Evolutionary conservation across 2,888 invertebrate genomes (phyloP).

Genomic region (Psylliodes chrysocephalus): DNA sequence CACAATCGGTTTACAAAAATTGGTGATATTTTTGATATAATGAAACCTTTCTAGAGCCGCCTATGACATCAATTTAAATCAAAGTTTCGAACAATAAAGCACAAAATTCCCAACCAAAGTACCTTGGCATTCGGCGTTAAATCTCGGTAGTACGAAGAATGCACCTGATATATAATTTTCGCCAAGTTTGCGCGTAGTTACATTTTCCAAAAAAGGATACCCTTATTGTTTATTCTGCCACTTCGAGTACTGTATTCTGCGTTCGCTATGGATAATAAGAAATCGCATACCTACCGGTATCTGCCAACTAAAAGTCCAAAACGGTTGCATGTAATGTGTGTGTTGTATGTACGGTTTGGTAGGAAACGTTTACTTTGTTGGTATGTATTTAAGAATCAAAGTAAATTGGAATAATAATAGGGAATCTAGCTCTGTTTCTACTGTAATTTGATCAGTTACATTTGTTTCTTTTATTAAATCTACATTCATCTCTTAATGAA

Average conservation of each 20-base stretch:
- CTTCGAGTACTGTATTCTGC: not conserved
- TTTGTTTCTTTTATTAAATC: too few species aligned
- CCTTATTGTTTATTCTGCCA: slow-evolving; percentile 24
- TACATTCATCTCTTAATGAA: too few species aligned
- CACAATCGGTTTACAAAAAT: too few species aligned
- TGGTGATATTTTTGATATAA: not conserved
- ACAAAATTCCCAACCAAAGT: slow-evolving; percentile 7
- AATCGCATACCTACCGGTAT: not conserved
- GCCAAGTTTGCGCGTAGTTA: slow-evolving; percentile 29
- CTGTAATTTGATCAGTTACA: too few species aligned
- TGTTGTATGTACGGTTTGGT: not conserved
- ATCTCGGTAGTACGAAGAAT: slow-evolving; percentile 14
- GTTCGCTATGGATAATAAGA: slow-evolving; percentile 25
- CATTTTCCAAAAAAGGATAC: slow-evolving; percentile 23
- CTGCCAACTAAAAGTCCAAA: not conserved
- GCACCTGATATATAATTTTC: slow-evolving; percentile 30
- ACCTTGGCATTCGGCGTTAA: not conserved
- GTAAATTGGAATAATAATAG: too few species aligned
- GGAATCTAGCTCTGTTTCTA: too few species aligned
- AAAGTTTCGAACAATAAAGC: slow-evolving; percentile 12
- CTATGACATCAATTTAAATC: slow-evolving; percentile 2
- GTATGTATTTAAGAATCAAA: too few species aligned
- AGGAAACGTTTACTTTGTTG: too few species aligned
- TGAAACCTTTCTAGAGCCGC: not conserved
- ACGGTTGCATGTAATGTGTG: not conserved